Evolutionary conservation across 2,888 invertebrate species (phyloP).

Genomic region (Axea sp.): DNA sequence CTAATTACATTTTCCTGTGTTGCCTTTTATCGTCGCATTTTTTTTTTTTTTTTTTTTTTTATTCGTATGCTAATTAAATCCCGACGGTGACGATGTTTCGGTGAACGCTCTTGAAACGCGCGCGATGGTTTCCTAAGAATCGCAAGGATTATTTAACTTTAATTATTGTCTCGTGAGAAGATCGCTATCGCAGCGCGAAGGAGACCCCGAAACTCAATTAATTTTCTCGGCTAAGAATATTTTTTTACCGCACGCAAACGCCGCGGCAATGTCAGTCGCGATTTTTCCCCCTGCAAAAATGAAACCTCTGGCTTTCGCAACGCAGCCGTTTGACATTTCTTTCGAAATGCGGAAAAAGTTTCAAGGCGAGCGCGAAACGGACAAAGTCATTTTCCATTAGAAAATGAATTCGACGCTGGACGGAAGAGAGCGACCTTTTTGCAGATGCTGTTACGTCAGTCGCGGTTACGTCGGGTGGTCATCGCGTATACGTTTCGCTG

Average conservation of each 20-base stretch:
- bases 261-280: conserved; percentile 26
- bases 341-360: conserved; percentile 52
- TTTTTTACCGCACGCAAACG: neutral
- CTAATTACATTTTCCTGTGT: conserved; percentile 47
- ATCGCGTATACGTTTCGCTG: neutral
- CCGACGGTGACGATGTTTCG: conserved; percentile 58
- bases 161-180: conserved; percentile 61
- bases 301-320: conserved; percentile 29
- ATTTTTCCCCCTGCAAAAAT: no score
- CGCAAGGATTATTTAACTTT: conserved; percentile 56
- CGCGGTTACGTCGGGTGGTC: conserved; percentile 23
- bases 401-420: conserved; percentile 28
- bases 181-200: conserved; percentile 40
- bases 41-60: no score
- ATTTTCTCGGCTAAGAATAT: conserved; percentile 16
- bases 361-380: conserved; percentile 46
- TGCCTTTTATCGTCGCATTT: conserved; percentile 40
- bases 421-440: conserved; percentile 35
- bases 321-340: conserved; percentile 38
- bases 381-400: conserved; percentile 28
- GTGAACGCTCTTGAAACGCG: conserved; percentile 58
- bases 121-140: conserved; percentile 47
- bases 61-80: conserved; percentile 52
- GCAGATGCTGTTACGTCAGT: conserved; percentile 23
- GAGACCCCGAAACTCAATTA: conserved; percentile 49